phyloP scores from a whole-genome alignment of 2,888 invertebrate species.

The Drosophila longiperda region DNA sequence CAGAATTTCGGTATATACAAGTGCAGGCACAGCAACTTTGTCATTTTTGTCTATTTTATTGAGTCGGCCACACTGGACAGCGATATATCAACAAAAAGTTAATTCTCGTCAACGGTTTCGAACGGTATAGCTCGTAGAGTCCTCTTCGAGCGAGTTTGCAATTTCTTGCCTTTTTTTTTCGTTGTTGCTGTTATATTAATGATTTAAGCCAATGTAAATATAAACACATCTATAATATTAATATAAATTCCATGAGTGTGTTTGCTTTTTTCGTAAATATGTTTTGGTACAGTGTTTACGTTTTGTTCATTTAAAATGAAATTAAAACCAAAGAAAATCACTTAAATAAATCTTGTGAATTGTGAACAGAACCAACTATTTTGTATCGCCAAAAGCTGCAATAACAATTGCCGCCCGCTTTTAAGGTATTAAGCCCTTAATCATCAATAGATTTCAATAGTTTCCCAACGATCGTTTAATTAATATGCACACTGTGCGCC shows the following conservation, averaged over 20 bases:
- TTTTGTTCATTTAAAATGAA: constrained; percentile 5
- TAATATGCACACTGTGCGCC: constrained; percentile 47
- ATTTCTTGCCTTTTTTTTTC: constrained; percentile 17
- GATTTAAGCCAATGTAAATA: constrained; percentile 49
- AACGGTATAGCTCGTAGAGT: constrained; percentile 53
- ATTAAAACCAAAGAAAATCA: neutral
- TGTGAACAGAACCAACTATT: constrained; percentile 2
- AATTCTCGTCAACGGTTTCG: constrained; percentile 66
- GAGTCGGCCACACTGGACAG: constrained; percentile 45
- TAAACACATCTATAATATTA: neutral
- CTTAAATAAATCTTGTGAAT: neutral
- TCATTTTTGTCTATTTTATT: constrained; percentile 15
- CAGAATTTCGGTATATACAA: constrained; percentile 31
- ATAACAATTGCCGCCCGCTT: constrained; percentile 16
- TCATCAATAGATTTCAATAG: constrained; percentile 53
- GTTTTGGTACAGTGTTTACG: neutral
- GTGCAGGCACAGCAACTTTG: constrained; percentile 25
- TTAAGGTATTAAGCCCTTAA: constrained; percentile 45
- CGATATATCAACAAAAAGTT: constrained; percentile 59
- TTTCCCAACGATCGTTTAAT: constrained; percentile 52
- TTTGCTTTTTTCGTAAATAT: neutral
- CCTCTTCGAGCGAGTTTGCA: constrained; percentile 33
- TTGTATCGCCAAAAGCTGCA: constrained; percentile 29
- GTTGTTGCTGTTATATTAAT: constrained; percentile 43
- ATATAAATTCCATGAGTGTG: constrained; percentile 2